These are phyloP conservation scores for Troilus luridus DNA, from an alignment of 2,888 invertebrate genomes.

Conservation along the genomic window DNA sequence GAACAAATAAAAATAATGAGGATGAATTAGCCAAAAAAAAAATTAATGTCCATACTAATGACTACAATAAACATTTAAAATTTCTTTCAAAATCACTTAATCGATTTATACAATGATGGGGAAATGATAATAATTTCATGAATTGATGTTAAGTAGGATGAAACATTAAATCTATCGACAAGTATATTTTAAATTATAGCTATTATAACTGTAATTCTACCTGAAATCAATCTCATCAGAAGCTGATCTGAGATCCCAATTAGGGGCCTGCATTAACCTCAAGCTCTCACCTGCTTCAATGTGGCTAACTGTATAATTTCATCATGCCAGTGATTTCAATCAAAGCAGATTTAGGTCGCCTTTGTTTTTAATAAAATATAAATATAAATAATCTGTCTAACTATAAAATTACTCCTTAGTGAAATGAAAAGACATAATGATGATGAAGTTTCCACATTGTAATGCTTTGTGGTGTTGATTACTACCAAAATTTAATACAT, in stretches of 20 bases:
- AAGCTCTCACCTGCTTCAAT: neutral
- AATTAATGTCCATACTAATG: no score
- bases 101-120: neutral
- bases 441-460: no score
- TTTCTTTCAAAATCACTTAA: no score
- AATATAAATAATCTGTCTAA: no score
- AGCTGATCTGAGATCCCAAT: neutral
- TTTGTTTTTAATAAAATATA: neutral
- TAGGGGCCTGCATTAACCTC: neutral
- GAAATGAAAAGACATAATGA: no score
- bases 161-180: neutral
- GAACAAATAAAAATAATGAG: no score
- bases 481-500: no score
- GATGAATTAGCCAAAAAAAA: no score
- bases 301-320: neutral
- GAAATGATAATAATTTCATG: neutral
- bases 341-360: neutral
- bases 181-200: neutral
- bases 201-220: neutral
- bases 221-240: neutral
- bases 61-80: no score
- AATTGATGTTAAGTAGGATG: neutral
- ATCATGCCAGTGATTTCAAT: neutral
- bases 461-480: no score
- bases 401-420: no score